phyloP scores from a whole-genome alignment of 2,113 vertebrate species.

The Dromas ardeola region DNA sequence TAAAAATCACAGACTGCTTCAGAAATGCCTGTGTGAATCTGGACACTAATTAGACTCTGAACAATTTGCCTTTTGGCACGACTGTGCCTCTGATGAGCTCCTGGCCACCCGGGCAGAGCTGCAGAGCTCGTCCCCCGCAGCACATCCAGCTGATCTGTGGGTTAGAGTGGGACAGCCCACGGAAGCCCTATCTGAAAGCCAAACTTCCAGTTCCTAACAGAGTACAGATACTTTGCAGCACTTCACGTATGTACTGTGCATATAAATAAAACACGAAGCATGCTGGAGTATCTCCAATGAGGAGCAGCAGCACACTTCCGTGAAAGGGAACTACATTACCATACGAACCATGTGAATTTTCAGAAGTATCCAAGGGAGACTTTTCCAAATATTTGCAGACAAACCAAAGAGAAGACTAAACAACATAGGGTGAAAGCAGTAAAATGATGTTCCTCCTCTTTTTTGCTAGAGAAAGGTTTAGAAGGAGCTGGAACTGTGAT shows the following conservation, averaged over 20 bases:
- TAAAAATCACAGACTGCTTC: not conserved
- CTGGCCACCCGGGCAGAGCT: not conserved
- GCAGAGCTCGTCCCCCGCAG: not conserved
- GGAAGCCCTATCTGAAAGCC: not conserved
- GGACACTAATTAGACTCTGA: not conserved
- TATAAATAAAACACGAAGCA: constrained; percentile 42
- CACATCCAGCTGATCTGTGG: not conserved
- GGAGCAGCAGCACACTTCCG: not conserved
- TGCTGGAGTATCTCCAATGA: not conserved
- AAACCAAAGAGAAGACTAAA: not conserved
- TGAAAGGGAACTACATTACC: not conserved
- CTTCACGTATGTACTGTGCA: not conserved
- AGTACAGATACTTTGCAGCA: not conserved
- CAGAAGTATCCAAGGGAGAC: not conserved
- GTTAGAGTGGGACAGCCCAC: not conserved
- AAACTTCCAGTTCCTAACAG: not conserved
- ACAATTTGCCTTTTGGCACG: not conserved
- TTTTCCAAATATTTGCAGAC: constrained; percentile 14
- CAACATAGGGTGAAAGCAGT: not conserved
- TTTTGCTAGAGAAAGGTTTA: not conserved
- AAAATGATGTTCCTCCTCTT: not conserved
- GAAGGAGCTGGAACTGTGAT: constrained; percentile 60
- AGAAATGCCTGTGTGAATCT: not conserved
- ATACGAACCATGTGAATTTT: not conserved
- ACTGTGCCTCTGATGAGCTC: not conserved